Conservation (phyloP, 2,797 vertebrate species). For the Spheniscus humboldti region DNA sequence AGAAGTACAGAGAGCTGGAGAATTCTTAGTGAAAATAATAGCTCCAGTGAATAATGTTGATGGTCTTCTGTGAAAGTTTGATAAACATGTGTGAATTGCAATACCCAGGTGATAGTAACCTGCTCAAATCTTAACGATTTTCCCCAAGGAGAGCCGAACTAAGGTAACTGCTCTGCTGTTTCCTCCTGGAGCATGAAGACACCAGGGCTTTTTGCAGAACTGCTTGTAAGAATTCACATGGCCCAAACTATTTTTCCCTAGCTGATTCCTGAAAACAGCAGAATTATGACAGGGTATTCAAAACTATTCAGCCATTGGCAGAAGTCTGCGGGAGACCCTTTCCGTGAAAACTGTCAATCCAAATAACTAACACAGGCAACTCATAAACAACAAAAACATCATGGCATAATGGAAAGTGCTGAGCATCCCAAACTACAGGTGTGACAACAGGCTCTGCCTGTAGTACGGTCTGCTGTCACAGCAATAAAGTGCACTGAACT, state of each 20-base stretch:
- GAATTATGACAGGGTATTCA: not conserved
- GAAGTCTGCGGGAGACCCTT: rapidly evolving
- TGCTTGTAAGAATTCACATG: not conserved
- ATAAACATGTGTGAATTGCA: not conserved
- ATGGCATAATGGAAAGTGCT: not conserved
- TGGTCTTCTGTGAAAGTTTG: not conserved
- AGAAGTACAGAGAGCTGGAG: not conserved
- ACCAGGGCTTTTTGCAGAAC: not conserved
- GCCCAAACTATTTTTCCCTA: not conserved
- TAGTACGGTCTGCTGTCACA: not conserved
- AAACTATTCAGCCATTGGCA: not conserved
- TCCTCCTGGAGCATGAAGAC: not conserved
- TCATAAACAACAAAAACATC: not conserved
- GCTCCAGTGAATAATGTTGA: not conserved
- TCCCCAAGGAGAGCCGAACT: not conserved
- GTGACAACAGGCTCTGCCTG: not conserved
- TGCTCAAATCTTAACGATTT: not conserved
- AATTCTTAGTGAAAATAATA: not conserved
- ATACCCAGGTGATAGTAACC: not conserved
- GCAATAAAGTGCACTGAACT: not conserved
- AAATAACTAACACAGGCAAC: not conserved
- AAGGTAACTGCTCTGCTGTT: not conserved
- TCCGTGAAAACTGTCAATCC: not conserved
- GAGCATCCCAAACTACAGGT: not conserved
- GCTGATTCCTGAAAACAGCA: not conserved